Percentiles rank a stretch among this genome's conserved stretches.
Conservation (phyloP, 2,113 vertebrate genomes). For the Cheirogaleus medius region DNA sequence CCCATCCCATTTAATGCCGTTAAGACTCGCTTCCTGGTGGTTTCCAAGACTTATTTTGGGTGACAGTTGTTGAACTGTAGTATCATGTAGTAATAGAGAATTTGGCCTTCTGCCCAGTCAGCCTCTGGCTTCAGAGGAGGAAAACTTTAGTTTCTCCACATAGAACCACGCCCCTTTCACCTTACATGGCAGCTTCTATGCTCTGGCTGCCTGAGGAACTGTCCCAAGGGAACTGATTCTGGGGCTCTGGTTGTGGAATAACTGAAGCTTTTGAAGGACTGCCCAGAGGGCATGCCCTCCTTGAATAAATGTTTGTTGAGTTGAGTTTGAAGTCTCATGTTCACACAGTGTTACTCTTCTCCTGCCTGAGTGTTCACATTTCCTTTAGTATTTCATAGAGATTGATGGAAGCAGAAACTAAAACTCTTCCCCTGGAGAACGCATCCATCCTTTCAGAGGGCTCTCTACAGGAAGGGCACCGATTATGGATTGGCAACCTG, state of each 20-base stretch:
- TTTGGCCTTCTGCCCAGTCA: conserved; percentile 47
- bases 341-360: conserved; percentile 7
- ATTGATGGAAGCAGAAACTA: conserved; percentile 91
- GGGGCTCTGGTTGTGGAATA: not conserved
- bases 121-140: conserved; percentile 48
- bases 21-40: not conserved
- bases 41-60: conserved; percentile 34
- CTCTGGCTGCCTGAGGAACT: conserved; percentile 24
- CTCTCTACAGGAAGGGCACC: conserved; percentile 93
- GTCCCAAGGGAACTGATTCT: conserved; percentile 43
- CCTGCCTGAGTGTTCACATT: conserved; percentile 52
- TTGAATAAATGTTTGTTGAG: conserved; percentile 44
- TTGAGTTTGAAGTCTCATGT: conserved; percentile 34
- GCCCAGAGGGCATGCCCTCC: not conserved
- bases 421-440: conserved; percentile 92
- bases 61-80: conserved; percentile 1
- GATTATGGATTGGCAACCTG: conserved; percentile 97
- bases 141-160: conserved; percentile 22
- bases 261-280: conserved; percentile 21
- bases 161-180: conserved; percentile 24
- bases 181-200: conserved; percentile 40
- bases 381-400: conserved; percentile 71
- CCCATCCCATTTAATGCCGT: not conserved
- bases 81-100: conserved; percentile 25
- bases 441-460: conserved; percentile 96